phyloP scores from a whole-genome alignment of 2,797 vertebrate genomes.

The Staurois parvus region DNA sequence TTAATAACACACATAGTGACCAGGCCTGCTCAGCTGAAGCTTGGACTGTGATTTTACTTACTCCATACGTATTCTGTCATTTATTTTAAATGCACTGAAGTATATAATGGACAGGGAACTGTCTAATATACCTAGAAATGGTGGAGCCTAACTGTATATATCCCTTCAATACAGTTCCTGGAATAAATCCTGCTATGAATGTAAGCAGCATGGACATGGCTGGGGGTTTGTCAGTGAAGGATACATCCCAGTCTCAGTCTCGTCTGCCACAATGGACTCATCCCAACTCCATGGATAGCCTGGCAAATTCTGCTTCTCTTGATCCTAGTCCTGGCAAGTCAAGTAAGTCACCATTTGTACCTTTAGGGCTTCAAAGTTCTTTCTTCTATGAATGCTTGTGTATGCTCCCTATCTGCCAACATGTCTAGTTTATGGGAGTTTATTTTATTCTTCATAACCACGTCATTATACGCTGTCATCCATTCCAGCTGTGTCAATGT shows the following conservation, averaged over 20 bases:
- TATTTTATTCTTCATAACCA: too few species aligned
- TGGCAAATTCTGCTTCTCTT: conserved; percentile 90
- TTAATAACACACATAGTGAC: too few species aligned
- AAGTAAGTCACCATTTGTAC: conserved; percentile 73
- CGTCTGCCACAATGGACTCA: conserved; percentile 99
- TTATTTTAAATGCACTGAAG: too few species aligned
- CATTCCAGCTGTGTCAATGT: too few species aligned
- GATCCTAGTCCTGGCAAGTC: conserved; percentile 96
- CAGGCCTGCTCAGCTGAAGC: too few species aligned
- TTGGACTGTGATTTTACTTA: too few species aligned
- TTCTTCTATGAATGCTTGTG: neutral
- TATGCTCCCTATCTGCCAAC: too few species aligned
- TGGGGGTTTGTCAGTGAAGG: conserved; percentile 91
- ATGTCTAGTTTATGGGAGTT: too few species aligned
- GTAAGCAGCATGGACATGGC: conserved; percentile 94
- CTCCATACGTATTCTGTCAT: too few species aligned
- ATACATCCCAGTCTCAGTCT: conserved; percentile 94
- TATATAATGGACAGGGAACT: too few species aligned
- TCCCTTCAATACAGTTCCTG: conserved; percentile 78
- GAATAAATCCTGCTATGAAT: conserved; percentile 95
- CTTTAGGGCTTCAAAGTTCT: neutral
- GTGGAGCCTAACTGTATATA: conserved; percentile 24
- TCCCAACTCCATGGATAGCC: conserved; percentile 92
- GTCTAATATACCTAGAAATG: too few species aligned
- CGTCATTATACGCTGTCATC: neutral